Conservation (phyloP, 2,888 invertebrate genomes). For the Stenichneumon culpator region DNA sequence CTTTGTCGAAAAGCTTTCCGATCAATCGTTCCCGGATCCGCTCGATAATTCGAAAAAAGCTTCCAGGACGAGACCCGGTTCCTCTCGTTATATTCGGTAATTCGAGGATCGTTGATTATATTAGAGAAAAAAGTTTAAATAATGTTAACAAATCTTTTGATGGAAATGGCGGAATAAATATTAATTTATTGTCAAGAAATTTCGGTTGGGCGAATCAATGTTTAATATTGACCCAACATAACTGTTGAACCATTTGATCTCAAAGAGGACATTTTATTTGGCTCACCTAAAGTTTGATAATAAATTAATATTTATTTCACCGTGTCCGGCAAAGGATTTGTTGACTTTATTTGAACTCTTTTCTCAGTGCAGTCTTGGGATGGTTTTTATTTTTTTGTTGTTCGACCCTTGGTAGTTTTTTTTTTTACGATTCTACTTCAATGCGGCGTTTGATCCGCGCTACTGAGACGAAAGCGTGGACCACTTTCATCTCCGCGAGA, state of each 20-base stretch:
- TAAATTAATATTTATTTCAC: not conserved
- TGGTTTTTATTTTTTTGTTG: not conserved
- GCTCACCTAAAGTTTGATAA: not conserved
- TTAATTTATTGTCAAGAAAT: too few species aligned
- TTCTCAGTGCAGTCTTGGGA: too few species aligned
- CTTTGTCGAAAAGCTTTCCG: constrained; percentile 60
- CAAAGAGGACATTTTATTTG: too few species aligned
- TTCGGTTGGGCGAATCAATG: too few species aligned
- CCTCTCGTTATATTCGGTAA: not conserved
- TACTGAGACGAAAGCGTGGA: constrained; percentile 16
- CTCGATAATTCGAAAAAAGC: constrained; percentile 45
- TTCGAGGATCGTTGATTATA: not conserved
- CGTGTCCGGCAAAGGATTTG: not conserved
- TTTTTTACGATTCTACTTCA: constrained; percentile 72
- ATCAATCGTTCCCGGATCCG: constrained; percentile 69
- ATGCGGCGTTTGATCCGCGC: not conserved
- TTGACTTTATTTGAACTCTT: not conserved
- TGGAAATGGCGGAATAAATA: too few species aligned
- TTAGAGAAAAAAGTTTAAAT: not conserved
- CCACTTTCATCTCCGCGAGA: constrained; percentile 62
- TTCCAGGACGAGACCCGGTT: not conserved
- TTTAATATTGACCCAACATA: too few species aligned
- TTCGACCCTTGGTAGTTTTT: not conserved
- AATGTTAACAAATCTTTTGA: not conserved
- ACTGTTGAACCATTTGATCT: too few species aligned